phyloP scores from a whole-genome alignment of 2,797 vertebrate species.

The Pteronotus mesoamericanus region DNA sequence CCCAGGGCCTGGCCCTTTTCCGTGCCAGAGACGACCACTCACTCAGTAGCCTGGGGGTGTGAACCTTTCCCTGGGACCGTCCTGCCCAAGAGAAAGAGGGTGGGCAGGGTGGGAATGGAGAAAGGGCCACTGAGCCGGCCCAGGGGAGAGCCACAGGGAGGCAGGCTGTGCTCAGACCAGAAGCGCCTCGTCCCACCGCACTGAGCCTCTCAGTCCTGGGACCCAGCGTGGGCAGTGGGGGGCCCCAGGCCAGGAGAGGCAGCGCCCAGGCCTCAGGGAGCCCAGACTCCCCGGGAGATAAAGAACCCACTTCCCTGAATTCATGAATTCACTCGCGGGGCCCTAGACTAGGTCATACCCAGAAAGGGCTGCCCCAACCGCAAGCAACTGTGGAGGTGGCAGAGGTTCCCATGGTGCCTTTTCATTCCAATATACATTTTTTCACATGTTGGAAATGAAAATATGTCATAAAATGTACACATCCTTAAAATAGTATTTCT shows the following conservation, averaged over 20 bases:
- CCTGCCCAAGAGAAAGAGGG: background rate
- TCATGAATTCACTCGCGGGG: background rate
- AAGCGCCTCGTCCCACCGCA: rapidly evolving
- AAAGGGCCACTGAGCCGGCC: no score
- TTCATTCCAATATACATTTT: background rate
- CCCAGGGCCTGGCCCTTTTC: background rate
- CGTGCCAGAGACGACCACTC: background rate
- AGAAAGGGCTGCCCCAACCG: background rate
- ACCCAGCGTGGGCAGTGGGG: background rate
- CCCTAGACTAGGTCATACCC: background rate
- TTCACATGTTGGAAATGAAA: background rate
- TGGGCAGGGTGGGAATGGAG: background rate
- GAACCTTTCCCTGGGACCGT: background rate
- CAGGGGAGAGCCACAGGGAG: background rate
- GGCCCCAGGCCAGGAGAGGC: background rate
- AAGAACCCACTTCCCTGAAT: background rate
- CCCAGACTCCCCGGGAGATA: background rate
- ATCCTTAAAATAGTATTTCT: background rate
- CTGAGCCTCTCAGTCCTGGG: background rate
- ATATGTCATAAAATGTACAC: background rate
- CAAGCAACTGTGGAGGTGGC: background rate
- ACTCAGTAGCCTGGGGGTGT: background rate
- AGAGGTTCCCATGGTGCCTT: background rate
- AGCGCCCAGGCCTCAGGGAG: background rate
- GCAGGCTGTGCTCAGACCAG: background rate